Conservation (phyloP, 2,888 invertebrate genomes). For the Nephrotoma guestfalica region DNA sequence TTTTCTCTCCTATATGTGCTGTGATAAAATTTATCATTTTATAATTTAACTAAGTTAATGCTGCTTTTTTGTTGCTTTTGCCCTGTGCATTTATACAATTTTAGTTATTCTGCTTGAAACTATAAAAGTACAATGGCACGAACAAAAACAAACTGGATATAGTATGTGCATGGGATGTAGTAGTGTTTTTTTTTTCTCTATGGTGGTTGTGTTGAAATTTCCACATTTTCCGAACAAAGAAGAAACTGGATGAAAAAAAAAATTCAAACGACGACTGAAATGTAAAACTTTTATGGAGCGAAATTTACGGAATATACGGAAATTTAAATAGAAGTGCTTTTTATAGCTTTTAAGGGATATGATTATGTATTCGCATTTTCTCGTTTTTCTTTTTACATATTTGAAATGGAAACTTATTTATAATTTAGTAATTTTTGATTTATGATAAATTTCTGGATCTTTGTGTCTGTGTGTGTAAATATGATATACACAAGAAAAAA, state of each 20-base stretch:
- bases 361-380: neutral
- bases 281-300: neutral
- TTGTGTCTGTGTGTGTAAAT: neutral
- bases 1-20: neutral
- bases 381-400: too few relatives aligned
- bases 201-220: neutral
- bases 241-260: neutral
- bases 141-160: neutral
- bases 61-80: neutral
- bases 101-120: neutral
- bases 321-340: neutral
- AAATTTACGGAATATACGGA: neutral
- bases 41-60: neutral
- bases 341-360: neutral
- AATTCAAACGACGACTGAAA: neutral
- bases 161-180: neutral
- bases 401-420: neutral
- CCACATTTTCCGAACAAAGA: neutral
- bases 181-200: neutral
- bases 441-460: neutral
- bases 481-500: neutral
- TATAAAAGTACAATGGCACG: neutral
- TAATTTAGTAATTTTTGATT: neutral
- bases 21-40: neutral
- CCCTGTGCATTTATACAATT: neutral